phyloP scores from a whole-genome alignment of 2,888 invertebrate species.

The Limnephilus auricula region DNA sequence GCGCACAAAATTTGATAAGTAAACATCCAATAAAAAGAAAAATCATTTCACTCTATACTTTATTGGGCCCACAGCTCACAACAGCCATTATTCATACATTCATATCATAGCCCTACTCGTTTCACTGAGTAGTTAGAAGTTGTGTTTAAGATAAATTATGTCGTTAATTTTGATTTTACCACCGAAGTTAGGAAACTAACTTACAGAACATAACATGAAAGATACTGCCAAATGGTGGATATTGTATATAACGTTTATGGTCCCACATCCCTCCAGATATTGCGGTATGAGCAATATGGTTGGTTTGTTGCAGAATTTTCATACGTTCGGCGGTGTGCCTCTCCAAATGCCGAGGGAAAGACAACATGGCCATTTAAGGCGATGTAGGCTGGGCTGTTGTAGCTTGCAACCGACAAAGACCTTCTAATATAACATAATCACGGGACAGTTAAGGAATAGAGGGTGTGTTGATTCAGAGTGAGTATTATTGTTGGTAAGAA shows the following conservation, averaged over 20 bases:
- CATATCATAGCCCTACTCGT: not conserved
- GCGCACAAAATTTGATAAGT: no score
- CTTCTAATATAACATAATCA: slow-evolving; percentile 24
- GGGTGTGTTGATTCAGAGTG: not conserved
- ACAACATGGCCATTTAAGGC: not conserved
- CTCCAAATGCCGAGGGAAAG: not conserved
- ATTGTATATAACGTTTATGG: not conserved
- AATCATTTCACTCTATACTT: not conserved
- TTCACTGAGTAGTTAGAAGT: not conserved
- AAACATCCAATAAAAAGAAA: no score
- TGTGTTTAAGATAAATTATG: no score
- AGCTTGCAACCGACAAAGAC: not conserved
- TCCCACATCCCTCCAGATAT: not conserved
- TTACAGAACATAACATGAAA: not conserved
- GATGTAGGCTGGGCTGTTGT: slow-evolving; percentile 14
- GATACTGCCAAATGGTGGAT: not conserved
- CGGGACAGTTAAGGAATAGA: not conserved
- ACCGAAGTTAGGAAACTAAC: not conserved
- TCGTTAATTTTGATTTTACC: not conserved
- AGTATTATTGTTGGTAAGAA: not conserved
- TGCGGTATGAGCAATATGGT: not conserved
- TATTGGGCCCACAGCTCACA: not conserved
- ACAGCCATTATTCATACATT: no score
- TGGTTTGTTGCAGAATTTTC: not conserved
- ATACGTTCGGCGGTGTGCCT: not conserved